Evolutionary conservation across 2,113 vertebrate species (phyloP), one percentile per base, ranked within the genome.

Genomic region (Cyprinodon brontotheroides): DNA sequence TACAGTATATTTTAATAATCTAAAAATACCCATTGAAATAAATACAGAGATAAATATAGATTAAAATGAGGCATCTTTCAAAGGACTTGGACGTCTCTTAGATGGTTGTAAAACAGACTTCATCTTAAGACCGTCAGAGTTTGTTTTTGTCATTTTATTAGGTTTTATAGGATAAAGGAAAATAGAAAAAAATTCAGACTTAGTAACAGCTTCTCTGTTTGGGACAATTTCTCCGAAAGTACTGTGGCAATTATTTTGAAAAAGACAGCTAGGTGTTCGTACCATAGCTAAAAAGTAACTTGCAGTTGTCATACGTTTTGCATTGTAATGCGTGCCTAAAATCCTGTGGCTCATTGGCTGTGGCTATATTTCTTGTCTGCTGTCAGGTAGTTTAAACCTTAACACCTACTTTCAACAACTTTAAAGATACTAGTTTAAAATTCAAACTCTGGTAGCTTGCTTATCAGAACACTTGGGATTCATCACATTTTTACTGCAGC

Each of bases 401-500:
- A 10, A 11, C n/a, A 66, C 37, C 14, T 50, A 15, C 36, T 14
- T 29, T 50, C 47, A 50, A 29, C 43, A 13, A 39, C 29, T 53
- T n/a, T 4, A 37, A 69, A 69, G n/a, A 13, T 41, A 4, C 38
- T 17, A 14, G 39, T 70, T 70, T 70, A 70, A 53, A 37, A 70
- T 69, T 59, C 38, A 53, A 57, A 48, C 66, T 50, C 29, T 17
- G 66, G 15, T 53, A 53, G 47, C 14, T 70, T 17, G 10, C 68
- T 70, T 41, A 70, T 60, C 38, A 41, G 38, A 20, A 50, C 38
- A 70, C 29, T 43, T 66, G 41, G 29, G 17, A 29, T 66, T 66
- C n/a, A 47, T 66, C 6, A 66, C 14, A 41, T 47, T 65, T 65
- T 29, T 66, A 4, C 64, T 65, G 20, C n/a, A 29, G 11, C 4